Conservation (phyloP, 92 coral and sea anemone species). For the Galaxea fascicularis region DNA sequence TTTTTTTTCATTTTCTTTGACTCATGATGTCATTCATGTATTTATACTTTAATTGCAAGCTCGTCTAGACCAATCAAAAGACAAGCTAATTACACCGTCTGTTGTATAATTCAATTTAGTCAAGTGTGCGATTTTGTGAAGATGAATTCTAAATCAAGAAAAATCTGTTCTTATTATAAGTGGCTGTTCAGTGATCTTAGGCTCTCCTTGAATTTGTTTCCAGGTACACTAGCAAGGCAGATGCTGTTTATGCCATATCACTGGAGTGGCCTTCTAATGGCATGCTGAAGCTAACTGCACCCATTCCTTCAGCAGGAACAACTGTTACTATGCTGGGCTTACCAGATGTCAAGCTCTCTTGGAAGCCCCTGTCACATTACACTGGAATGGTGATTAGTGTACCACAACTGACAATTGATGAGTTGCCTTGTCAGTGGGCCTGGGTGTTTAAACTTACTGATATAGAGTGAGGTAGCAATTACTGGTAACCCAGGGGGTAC, state of each 20-base stretch:
- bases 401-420: conserved; percentile 70
- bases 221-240: conserved; percentile 82
- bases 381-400: conserved; percentile 72
- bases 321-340: conserved; percentile 85
- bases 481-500: too few species aligned
- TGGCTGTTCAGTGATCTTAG: too few species aligned
- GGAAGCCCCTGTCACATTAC: conserved; percentile 57
- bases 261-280: conserved; percentile 86
- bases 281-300: conserved; percentile 63
- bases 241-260: conserved; percentile 74
- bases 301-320: conserved; percentile 65
- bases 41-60: too few species aligned
- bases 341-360: conserved; percentile 62
- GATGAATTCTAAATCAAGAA: too few species aligned
- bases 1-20: too few species aligned
- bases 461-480: conserved; percentile 15
- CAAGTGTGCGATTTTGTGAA: too few species aligned
- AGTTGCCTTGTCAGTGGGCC: conserved; percentile 92
- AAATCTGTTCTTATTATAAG: too few species aligned
- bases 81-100: too few species aligned
- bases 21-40: too few species aligned
- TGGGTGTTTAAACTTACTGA: conserved; percentile 79
- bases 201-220: not conserved
- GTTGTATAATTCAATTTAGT: too few species aligned
- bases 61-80: too few species aligned